Percentiles rank a stretch among this genome's conserved stretches.
Conservation (phyloP, 2,888 invertebrate genomes). For the Tipula lateralis region DNA sequence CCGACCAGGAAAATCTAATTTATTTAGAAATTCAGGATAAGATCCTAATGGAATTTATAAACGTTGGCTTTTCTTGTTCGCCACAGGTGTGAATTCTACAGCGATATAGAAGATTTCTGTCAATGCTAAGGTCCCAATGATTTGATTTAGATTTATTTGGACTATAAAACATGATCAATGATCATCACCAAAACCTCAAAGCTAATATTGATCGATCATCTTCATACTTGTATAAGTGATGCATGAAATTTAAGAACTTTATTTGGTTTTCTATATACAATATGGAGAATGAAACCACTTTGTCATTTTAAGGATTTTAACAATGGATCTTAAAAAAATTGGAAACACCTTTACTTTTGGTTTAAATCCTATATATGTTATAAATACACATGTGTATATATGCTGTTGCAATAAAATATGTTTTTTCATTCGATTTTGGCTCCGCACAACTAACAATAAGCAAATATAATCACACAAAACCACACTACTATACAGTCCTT, state of each 20-base stretch:
- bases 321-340: not conserved
- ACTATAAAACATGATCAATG: too few species aligned
- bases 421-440: not conserved
- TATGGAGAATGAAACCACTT: not conserved
- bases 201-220: conserved; percentile 1
- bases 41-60: too few species aligned
- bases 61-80: too few species aligned
- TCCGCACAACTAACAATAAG: not conserved
- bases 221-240: conserved; percentile 12
- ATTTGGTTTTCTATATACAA: not conserved
- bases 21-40: too few species aligned
- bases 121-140: too few species aligned
- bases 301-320: not conserved
- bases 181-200: not conserved
- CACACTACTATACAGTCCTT: not conserved
- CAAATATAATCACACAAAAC: not conserved
- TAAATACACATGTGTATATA: not conserved
- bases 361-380: not conserved
- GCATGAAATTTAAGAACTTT: not conserved
- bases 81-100: too few species aligned
- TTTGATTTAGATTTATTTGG: too few species aligned
- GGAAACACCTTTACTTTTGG: conserved; percentile 16
- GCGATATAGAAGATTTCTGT: too few species aligned
- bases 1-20: too few species aligned
- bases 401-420: not conserved